phyloP scores from a whole-genome alignment of 2,888 invertebrate genomes.

The Leucophenga maculata region DNA sequence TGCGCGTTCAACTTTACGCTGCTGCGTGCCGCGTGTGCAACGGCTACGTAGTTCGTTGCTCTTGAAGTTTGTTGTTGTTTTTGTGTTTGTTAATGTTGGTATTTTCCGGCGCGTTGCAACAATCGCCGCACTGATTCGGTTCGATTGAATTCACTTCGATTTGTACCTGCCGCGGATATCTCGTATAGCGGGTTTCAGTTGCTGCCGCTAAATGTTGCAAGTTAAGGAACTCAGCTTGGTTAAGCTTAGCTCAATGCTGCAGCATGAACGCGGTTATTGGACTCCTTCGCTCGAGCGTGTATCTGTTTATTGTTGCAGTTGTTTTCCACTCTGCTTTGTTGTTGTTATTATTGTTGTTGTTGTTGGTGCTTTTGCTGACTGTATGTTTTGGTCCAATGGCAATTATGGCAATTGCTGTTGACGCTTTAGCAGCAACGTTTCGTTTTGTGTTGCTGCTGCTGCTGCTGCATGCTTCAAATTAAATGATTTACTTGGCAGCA shows the following conservation, averaged over 20 bases:
- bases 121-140: conserved; percentile 40
- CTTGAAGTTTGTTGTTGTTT: conserved; percentile 7
- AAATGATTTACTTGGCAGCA: conserved; percentile 26
- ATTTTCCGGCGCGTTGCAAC: conserved; percentile 54
- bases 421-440: conserved; percentile 61
- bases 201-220: conserved; percentile 19
- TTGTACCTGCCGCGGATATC: conserved; percentile 56
- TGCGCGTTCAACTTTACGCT: not conserved
- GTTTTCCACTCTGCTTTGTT: conserved; percentile 27
- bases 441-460: conserved; percentile 37
- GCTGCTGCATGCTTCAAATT: conserved; percentile 54
- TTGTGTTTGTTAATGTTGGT: conserved; percentile 42
- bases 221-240: conserved; percentile 23
- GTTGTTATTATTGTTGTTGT: conserved; percentile 24
- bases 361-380: conserved; percentile 37
- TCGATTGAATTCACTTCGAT: conserved; percentile 31
- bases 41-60: conserved; percentile 4
- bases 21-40: conserved; percentile 55
- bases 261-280: conserved; percentile 59
- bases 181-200: conserved; percentile 44
- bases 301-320: not conserved
- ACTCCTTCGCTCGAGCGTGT: conserved; percentile 47
- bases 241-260: conserved; percentile 1
- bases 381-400: conserved; percentile 54
- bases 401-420: conserved; percentile 65